Evolutionary conservation across 2,888 invertebrate genomes (phyloP).

Genomic region (Lasius platythorax): DNA sequence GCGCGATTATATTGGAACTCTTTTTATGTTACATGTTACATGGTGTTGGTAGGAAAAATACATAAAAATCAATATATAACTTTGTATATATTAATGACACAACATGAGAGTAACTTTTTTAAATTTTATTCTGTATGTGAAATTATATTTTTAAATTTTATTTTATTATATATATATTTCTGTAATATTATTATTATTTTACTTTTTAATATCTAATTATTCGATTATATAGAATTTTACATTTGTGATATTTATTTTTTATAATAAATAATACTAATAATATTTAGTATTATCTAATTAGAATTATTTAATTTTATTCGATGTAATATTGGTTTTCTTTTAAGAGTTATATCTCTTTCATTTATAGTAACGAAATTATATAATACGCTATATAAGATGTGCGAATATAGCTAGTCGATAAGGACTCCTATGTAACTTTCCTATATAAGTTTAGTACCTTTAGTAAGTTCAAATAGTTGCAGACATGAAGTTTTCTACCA

Average conservation of each 20-base stretch:
- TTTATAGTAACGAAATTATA: constrained; percentile 13
- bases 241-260: neutral
- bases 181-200: neutral
- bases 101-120: neutral
- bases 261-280: neutral
- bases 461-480: constrained; percentile 12
- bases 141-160: neutral
- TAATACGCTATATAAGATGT: neutral
- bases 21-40: neutral
- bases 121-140: neutral
- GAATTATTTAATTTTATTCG: neutral
- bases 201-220: neutral
- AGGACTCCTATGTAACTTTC: neutral
- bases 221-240: neutral
- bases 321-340: constrained; percentile 4
- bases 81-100: neutral
- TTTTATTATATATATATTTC: neutral
- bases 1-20: constrained; percentile 1
- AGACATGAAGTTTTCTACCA: constrained; percentile 21
- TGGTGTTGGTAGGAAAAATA: neutral
- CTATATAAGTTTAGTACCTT: neutral
- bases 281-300: neutral
- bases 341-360: neutral
- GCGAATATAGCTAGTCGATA: constrained; percentile 6
- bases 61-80: neutral